Conservation (phyloP, 2,888 invertebrate species). For the Clivina fossor region DNA sequence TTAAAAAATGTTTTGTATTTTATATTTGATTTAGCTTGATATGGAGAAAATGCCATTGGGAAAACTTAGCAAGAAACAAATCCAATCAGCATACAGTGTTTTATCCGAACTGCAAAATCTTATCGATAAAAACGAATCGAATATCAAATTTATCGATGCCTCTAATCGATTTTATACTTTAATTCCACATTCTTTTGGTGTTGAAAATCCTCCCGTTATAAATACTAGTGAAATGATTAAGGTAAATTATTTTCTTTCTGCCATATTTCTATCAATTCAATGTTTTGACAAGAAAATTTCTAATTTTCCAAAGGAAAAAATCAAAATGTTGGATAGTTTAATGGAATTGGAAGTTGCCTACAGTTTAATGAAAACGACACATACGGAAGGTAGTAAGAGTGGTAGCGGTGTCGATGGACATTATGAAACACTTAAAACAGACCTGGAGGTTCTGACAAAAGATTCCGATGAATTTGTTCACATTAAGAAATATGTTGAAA, state of each 20-base stretch:
- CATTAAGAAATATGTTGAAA: conserved; percentile 77
- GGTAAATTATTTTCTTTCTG: no score
- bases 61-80: conserved; percentile 88
- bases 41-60: conserved; percentile 98
- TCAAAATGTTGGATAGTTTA: conserved; percentile 88
- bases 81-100: conserved; percentile 81
- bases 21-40: conserved; percentile 64
- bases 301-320: conserved; percentile 60
- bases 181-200: conserved; percentile 93
- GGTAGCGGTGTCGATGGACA: conserved; percentile 84
- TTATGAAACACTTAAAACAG: conserved; percentile 84
- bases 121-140: conserved; percentile 56
- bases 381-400: conserved; percentile 55
- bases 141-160: conserved; percentile 71
- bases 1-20: conserved; percentile 30
- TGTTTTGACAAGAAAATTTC: no score
- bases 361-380: conserved; percentile 71
- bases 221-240: conserved; percentile 75
- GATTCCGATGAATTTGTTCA: conserved; percentile 71
- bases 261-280: no score
- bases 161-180: conserved; percentile 94
- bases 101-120: conserved; percentile 69
- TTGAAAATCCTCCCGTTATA: conserved; percentile 78
- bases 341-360: conserved; percentile 96
- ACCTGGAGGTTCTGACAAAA: conserved; percentile 70